Evolutionary conservation across 2,888 invertebrate species (phyloP), one percentile per base, ranked within the genome.

Genomic region (Sepioteuthis lessoniana): DNA sequence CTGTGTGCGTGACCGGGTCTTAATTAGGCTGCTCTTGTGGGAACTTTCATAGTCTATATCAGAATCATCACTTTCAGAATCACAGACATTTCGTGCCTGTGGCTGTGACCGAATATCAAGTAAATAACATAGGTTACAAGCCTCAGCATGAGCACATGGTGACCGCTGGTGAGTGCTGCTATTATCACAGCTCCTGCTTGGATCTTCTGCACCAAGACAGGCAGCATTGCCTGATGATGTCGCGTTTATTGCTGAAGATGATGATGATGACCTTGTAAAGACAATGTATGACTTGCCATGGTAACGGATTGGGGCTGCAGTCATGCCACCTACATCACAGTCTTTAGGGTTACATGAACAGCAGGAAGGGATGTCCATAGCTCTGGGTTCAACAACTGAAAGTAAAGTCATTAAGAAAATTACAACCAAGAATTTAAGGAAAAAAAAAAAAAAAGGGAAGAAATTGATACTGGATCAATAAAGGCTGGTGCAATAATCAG

Each of bases 271-370:
- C n/a, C 92, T 25, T 92, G 92, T 92, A n/a, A 92, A 92, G 92
- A 92, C 92, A 42, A 92, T 92, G n/a, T 92, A 92, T 19, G 92
- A 92, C 28, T 47, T 42, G 25, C 92, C 92, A 42, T 92, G 92
- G 47, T 92, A 92, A 92, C 92, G 92, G 21, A 92, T 47, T 10
- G 92, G 92, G 47, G 92, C 92, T 47, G 92, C 92, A 10, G 92
- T 92, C 92, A 92, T 92, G 47, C 92, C 92, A 31, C 92, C 92
- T 47, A 92, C 92, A 92, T 47, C 92, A 92, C 92, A 92, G 42
- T 92, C 92, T 21, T 31, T 47, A 21, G 92, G 92, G 28, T 92
- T 47, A 31, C 92, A 92, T 19, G 92, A 92, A 46, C 92, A 92
- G 21, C 46, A n/a, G 28, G 92, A 92, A 13, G 92, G 92, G 28